Evolutionary conservation across 2,888 invertebrate species (phyloP).

Genomic region (Abrostola tripartita): DNA sequence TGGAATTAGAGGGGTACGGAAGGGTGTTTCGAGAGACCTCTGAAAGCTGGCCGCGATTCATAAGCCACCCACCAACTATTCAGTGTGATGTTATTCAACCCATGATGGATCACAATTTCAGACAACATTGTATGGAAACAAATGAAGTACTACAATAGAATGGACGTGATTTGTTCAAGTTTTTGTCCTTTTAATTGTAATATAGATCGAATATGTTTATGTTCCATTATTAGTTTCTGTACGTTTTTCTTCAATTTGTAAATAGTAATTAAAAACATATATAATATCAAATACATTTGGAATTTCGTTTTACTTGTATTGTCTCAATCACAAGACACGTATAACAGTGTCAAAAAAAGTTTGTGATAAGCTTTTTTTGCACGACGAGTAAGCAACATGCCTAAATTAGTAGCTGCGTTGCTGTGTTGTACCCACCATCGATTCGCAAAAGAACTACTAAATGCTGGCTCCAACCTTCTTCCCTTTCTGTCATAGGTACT

Average conservation of each 20-base stretch:
- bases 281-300: neutral
- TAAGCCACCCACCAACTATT: constrained; percentile 81
- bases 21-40: constrained; percentile 68
- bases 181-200: constrained; percentile 48
- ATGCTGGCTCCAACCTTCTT: too few relatives aligned
- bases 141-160: constrained; percentile 75
- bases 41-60: constrained; percentile 66
- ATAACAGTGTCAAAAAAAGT: too few relatives aligned
- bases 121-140: constrained; percentile 83
- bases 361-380: too few relatives aligned
- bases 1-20: constrained; percentile 56
- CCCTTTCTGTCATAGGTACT: too few relatives aligned
- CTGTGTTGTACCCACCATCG: too few relatives aligned
- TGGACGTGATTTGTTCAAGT: constrained; percentile 60
- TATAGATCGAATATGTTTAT: constrained; percentile 7
- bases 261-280: neutral
- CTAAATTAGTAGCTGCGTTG: too few relatives aligned
- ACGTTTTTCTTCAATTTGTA: too few relatives aligned
- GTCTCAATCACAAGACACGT: too few relatives aligned
- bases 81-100: constrained; percentile 82
- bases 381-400: too few relatives aligned
- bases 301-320: too few relatives aligned
- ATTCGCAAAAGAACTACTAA: too few relatives aligned
- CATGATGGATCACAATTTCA: constrained; percentile 85
- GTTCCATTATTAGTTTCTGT: too few relatives aligned